Base-by-base conservation (phyloP, 2,113 vertebrate species). In the Lamprotornis superbus region DNA sequence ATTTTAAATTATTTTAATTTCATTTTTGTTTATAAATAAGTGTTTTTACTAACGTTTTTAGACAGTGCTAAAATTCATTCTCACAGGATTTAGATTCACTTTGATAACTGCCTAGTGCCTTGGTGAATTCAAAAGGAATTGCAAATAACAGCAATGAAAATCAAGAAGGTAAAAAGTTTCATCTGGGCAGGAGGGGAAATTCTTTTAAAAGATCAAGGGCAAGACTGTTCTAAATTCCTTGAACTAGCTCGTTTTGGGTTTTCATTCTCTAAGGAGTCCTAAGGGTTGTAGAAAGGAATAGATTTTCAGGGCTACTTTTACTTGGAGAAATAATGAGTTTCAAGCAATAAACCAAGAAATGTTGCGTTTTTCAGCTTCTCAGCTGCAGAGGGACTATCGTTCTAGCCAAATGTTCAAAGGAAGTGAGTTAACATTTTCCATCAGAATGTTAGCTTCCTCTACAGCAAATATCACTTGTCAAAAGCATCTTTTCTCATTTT, bases 361-460 rank as follows among this genome's bases (percentile, higher is more conserved):
- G 30, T 53, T 91, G 5, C n/a, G 3, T 30, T 73, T 35, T 87
- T 9, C 40, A 89, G 53, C 79, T 49, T 68, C 70, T 85, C 28
- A 60, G 42, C 47, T 70, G 28, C 39, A 67, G 49, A 47, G 18
- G 5, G 12, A 18, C 56, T 90, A 63, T 96, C 60, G 0, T 70
- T 88, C 55, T 74, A 81, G 56, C 83, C 86, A 93, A 24, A 81
- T 77, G 83, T 78, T 95, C 25, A 52, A n/a, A 92, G 95, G 93
- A 95, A 96, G 73, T 93, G 85, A 95, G 55, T 95, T 90, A 52
- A 63, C 83, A 81, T 87, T 95, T 94, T 94, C 83, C 89, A 60
- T 83, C 68, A 68, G 59, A 86, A 70, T 56, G 60, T 75, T 75
- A 60, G 37, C 85, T 96, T 93, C 90, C 88, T 90, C 35, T 81